Percentiles rank a stretch among this genome's conserved stretches.
phyloP scores from a whole-genome alignment of 1,140 invertebrate species.

The Dreissena polymorpha region DNA sequence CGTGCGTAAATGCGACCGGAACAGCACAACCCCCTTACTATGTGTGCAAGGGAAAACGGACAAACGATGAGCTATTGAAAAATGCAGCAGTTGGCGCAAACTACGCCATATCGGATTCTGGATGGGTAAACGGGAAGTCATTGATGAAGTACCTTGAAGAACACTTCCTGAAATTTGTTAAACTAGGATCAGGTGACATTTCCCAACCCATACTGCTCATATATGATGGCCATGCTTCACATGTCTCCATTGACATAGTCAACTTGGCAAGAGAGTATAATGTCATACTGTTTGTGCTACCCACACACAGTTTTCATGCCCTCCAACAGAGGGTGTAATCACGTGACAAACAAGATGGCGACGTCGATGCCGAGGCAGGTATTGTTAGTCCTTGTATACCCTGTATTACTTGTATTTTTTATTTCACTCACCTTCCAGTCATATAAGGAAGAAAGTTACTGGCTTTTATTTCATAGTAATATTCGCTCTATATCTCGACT shows the following conservation, averaged over 20 bases:
- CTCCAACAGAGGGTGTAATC: no score
- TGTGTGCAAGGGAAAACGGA: slow-evolving; percentile 10
- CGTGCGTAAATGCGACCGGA: slow-evolving; percentile 20
- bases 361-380: no score
- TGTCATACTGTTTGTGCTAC: neutral
- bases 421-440: no score
- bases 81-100: neutral
- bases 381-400: no score
- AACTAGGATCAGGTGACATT: slow-evolving; percentile 16
- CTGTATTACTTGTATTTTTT: no score
- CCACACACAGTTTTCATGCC: neutral
- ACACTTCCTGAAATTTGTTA: slow-evolving; percentile 23
- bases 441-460: no score
- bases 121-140: slow-evolving; percentile 13
- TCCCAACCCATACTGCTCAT: slow-evolving; percentile 5
- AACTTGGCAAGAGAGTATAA: neutral
- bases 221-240: slow-evolving; percentile 6
- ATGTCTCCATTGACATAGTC: neutral
- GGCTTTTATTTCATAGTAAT: no score
- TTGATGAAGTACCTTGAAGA: slow-evolving; percentile 8
- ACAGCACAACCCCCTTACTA: slow-evolving; percentile 5
- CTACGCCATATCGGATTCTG: slow-evolving; percentile 5
- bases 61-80: slow-evolving; percentile 23
- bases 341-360: no score
- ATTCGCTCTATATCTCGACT: no score